Conservation (phyloP, 2,113 vertebrate species). For the Oenanthe oenanthe region DNA sequence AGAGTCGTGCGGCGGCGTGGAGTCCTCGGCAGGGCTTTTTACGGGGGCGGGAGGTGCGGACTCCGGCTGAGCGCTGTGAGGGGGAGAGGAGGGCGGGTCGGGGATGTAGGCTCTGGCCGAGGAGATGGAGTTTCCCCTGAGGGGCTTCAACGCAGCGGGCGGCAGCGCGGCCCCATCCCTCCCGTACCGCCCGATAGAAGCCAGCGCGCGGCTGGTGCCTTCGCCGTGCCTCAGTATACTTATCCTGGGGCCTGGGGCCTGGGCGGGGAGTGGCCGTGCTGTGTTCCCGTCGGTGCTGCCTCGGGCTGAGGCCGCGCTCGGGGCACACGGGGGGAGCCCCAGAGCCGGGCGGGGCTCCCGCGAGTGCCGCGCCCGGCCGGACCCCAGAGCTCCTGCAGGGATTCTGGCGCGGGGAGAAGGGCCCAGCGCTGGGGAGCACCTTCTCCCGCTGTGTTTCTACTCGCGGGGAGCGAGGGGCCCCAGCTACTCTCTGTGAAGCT, state of each 20-base stretch:
- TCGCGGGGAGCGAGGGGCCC: no score
- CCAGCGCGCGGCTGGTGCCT: fast-evolving
- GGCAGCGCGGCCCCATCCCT: no score
- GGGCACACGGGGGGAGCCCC: no score
- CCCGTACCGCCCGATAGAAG: no score
- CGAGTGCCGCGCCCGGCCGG: no score
- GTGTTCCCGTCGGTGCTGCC: background rate
- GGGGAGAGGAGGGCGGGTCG: background rate
- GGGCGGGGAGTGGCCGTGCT: background rate
- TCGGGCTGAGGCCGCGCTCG: background rate
- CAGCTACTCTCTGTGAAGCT: fast-evolving
- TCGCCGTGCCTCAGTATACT: background rate
- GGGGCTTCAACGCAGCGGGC: background rate
- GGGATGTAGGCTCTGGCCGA: background rate
- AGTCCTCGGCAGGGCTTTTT: background rate
- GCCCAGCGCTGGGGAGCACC: background rate
- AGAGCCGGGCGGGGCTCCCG: no score
- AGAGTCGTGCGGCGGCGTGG: background rate
- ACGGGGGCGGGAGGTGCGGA: background rate
- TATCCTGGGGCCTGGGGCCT: fast-evolving
- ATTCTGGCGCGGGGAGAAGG: background rate
- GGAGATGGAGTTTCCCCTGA: fast-evolving
- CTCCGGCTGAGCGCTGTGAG: background rate
- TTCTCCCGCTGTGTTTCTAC: background rate
- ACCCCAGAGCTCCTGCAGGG: background rate